Evolutionary conservation across 2,888 invertebrate genomes (phyloP).

Genomic region (Drosophila kuntzei): DNA sequence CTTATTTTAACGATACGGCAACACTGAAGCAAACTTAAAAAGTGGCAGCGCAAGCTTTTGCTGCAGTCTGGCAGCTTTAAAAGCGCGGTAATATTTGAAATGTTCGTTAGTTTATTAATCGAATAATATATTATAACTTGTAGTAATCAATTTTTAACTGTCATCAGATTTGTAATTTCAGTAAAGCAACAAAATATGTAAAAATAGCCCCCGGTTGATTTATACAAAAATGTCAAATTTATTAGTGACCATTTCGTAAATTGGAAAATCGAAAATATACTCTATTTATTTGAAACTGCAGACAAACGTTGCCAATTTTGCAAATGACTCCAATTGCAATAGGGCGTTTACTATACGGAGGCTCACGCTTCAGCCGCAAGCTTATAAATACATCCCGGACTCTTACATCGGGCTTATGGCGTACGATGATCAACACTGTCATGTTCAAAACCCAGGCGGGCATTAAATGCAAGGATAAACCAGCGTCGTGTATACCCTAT

Average conservation of each 20-base stretch:
- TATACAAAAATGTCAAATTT: conserved; percentile 70
- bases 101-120: not conserved
- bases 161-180: conserved; percentile 5
- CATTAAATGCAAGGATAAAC: conserved; percentile 8
- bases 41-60: conserved; percentile 5
- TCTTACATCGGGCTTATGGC: conserved; percentile 44
- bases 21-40: not conserved
- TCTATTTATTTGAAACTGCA: conserved; percentile 33
- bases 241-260: conserved; percentile 56
- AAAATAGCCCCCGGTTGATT: conserved; percentile 31
- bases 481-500: not conserved
- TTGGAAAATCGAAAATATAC: conserved; percentile 39
- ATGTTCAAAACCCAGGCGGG: conserved; percentile 2
- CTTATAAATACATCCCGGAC: conserved; percentile 44
- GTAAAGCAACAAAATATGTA: conserved; percentile 6
- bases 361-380: conserved; percentile 38
- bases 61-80: not conserved
- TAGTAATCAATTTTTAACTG: conserved; percentile 26
- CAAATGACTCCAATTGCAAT: conserved; percentile 53
- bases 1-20: conserved; percentile 17
- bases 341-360: conserved; percentile 32
- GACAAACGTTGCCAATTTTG: conserved; percentile 28
- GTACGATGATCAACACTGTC: conserved; percentile 33
- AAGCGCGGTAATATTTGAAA: conserved; percentile 16
- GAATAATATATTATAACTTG: not conserved